phyloP scores from a whole-genome alignment of 2,113 vertebrate genomes.

The Pterocles gutturalis region DNA sequence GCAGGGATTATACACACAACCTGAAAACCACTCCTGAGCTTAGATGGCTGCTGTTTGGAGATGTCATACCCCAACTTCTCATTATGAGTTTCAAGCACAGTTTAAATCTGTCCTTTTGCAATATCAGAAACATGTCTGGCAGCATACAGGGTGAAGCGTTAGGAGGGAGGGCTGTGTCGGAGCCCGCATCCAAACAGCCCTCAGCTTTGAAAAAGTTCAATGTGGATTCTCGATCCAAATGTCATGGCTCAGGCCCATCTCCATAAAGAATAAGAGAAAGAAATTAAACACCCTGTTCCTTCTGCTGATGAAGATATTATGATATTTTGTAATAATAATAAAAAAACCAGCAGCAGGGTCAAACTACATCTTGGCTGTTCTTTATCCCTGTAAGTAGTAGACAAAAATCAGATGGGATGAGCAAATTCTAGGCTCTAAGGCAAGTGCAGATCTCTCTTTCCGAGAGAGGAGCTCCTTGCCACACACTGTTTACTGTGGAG shows the following conservation, averaged over 20 bases:
- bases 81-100: background rate
- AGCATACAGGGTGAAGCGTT: background rate
- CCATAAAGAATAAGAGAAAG: background rate
- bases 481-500: accelerated
- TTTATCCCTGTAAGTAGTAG: background rate
- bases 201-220: background rate
- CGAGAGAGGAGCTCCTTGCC: background rate
- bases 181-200: background rate
- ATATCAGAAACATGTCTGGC: accelerated
- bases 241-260: background rate
- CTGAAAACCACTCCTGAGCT: background rate
- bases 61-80: background rate
- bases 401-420: background rate
- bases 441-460: background rate
- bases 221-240: background rate
- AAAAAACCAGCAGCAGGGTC: background rate
- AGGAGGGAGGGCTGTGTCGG: background rate
- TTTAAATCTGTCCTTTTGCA: background rate
- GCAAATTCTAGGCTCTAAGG: background rate
- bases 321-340: slow-evolving; percentile 15
- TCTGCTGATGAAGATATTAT: background rate
- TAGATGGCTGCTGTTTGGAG: background rate
- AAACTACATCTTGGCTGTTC: background rate
- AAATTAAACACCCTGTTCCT: slow-evolving; percentile 26
- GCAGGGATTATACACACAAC: background rate